Evolutionary conservation across 2,888 invertebrate genomes (phyloP).

Genomic region (Miltochrista miniata): DNA sequence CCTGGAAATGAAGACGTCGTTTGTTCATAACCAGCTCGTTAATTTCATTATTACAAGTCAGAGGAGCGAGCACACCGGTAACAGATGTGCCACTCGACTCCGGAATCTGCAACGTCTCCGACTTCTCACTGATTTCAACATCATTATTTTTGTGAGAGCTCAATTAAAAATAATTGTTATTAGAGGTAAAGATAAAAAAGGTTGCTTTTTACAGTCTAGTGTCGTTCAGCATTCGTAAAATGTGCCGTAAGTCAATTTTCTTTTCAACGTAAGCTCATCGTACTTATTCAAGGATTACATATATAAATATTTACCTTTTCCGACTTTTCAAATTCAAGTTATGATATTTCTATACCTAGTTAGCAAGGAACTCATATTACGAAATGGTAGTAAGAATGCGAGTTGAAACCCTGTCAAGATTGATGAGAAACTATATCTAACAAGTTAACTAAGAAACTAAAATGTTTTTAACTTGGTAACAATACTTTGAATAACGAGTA

Average conservation of each 20-base stretch:
- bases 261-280: too few species aligned
- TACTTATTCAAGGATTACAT: too few species aligned
- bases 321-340: too few species aligned
- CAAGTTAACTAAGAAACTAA: too few species aligned
- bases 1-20: constrained; percentile 81
- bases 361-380: too few species aligned
- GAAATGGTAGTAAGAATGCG: too few species aligned
- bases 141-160: constrained; percentile 49
- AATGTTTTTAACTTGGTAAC: too few species aligned
- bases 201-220: constrained; percentile 18
- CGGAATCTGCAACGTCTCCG: constrained; percentile 53
- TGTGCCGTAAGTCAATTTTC: constrained; percentile 16
- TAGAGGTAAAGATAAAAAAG: constrained; percentile 34
- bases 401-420: too few species aligned
- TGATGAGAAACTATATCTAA: too few species aligned
- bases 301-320: too few species aligned
- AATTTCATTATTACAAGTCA: constrained; percentile 81
- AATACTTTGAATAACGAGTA: too few species aligned
- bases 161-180: constrained; percentile 49
- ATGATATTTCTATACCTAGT: too few species aligned
- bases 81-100: constrained; percentile 76
- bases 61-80: constrained; percentile 73
- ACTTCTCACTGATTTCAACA: constrained; percentile 51
- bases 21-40: constrained; percentile 83
- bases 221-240: constrained; percentile 23